These are phyloP conservation scores for Conus ventricosus DNA, from an alignment of 1,140 invertebrate genomes.

Conservation along the genomic window DNA sequence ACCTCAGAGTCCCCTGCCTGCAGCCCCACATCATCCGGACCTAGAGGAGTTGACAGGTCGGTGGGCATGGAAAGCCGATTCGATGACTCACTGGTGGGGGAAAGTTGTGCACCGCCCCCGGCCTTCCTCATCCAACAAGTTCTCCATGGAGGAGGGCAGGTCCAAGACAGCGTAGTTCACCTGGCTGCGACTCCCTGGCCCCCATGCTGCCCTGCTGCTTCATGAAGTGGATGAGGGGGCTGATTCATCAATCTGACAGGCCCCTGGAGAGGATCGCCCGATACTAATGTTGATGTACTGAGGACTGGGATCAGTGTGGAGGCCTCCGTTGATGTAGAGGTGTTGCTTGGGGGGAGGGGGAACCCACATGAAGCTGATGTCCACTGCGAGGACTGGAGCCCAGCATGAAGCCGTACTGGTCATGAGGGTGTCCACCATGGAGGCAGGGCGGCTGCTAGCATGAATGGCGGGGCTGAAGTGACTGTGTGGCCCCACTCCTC, in stretches of 20 bases:
- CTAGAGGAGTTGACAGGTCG: constrained; percentile 29
- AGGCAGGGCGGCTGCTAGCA: constrained; percentile 51
- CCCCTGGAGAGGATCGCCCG: background rate
- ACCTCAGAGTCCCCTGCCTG: constrained; percentile 46
- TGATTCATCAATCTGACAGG: constrained; percentile 45
- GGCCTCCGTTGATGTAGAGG: constrained; percentile 57
- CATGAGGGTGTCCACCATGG: constrained; percentile 38
- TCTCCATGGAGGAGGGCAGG: constrained; percentile 60
- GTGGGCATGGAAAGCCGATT: constrained; percentile 43
- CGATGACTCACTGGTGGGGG: background rate
- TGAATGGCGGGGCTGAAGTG: constrained; percentile 43
- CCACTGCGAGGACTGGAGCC: constrained; percentile 31
- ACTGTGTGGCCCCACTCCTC: background rate
- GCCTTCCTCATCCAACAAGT: constrained; percentile 40
- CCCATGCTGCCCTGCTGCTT: constrained; percentile 39
- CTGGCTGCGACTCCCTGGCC: constrained; percentile 33
- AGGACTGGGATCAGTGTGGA: constrained; percentile 43
- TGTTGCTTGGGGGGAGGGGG: constrained; percentile 29
- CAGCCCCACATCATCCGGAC: constrained; percentile 16
- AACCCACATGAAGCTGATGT: constrained; percentile 9
- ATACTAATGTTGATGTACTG: constrained; percentile 61
- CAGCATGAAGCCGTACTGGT: constrained; percentile 45
- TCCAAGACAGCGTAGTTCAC: constrained; percentile 66
- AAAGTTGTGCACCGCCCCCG: constrained; percentile 39
- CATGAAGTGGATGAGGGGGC: constrained; percentile 57